Percentiles rank a stretch among this genome's conserved stretches.
phyloP scores from a whole-genome alignment of 2,113 vertebrate species.

The Gallinago jamesoni region DNA sequence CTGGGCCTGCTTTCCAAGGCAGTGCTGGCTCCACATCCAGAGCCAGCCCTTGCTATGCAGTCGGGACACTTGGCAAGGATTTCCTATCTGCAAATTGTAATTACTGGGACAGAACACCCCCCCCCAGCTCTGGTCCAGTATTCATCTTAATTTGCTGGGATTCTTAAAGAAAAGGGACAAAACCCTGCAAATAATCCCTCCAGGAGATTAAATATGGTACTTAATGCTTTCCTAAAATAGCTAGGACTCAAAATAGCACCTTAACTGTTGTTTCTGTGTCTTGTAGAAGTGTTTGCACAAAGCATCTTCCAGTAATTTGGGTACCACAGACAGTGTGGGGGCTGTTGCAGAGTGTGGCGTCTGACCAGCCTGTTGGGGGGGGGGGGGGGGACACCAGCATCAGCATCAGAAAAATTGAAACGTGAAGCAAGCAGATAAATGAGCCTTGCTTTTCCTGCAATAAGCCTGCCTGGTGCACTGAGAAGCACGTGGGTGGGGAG shows the following conservation, averaged over 20 bases:
- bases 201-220: background rate
- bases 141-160: background rate
- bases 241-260: background rate
- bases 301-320: background rate
- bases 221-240: background rate
- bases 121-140: background rate
- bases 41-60: background rate
- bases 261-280: background rate
- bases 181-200: rapidly evolving
- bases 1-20: background rate
- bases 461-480: background rate
- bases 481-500: background rate
- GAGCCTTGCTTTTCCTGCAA: background rate
- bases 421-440: background rate
- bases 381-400: no score
- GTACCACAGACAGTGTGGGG: background rate
- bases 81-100: background rate
- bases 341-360: background rate
- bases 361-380: background rate
- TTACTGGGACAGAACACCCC: background rate
- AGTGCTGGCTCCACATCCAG: background rate
- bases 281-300: background rate
- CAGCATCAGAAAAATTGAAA: background rate
- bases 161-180: background rate
- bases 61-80: background rate